phyloP scores from a whole-genome alignment of 2,888 invertebrate genomes.

The Cantharis rufa region DNA sequence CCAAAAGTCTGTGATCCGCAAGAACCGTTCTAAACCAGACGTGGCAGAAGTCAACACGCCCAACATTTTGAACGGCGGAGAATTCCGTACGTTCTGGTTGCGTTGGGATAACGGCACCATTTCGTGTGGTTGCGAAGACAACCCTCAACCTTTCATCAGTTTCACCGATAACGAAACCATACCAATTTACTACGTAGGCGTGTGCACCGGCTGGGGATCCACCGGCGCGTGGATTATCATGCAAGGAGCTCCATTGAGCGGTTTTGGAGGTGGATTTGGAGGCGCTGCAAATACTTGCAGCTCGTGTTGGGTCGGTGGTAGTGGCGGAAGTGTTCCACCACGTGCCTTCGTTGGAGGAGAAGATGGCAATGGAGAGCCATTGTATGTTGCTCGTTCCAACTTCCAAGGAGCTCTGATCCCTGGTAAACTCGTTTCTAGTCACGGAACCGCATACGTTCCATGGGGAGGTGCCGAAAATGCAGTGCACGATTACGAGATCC shows the following conservation, averaged over 20 bases:
- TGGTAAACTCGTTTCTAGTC: constrained; percentile 75
- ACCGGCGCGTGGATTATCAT: constrained; percentile 81
- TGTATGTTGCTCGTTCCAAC: constrained; percentile 71
- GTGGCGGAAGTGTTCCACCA: constrained; percentile 71
- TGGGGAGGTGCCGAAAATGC: constrained; percentile 78
- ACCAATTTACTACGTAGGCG: constrained; percentile 74
- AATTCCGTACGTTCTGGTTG: constrained; percentile 84
- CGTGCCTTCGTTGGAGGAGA: constrained; percentile 71
- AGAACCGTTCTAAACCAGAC: constrained; percentile 67
- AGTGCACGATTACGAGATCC: constrained; percentile 69
- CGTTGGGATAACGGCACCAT: constrained; percentile 70
- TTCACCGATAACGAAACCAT: constrained; percentile 74
- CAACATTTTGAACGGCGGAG: constrained; percentile 70
- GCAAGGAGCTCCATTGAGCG: constrained; percentile 36
- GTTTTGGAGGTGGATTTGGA: constrained; percentile 39
- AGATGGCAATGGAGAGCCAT: constrained; percentile 67
- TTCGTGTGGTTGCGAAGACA: constrained; percentile 55
- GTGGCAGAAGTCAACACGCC: constrained; percentile 67
- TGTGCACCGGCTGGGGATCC: constrained; percentile 88
- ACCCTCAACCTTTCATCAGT: constrained; percentile 76
- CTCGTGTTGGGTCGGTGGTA: constrained; percentile 70
- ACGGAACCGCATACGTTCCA: constrained; percentile 66
- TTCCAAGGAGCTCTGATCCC: constrained; percentile 78
- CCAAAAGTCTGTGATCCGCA: constrained; percentile 80
- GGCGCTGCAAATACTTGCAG: constrained; percentile 43